Conservation (phyloP, 2,888 invertebrate species). For the Calliphora vomitoria region DNA sequence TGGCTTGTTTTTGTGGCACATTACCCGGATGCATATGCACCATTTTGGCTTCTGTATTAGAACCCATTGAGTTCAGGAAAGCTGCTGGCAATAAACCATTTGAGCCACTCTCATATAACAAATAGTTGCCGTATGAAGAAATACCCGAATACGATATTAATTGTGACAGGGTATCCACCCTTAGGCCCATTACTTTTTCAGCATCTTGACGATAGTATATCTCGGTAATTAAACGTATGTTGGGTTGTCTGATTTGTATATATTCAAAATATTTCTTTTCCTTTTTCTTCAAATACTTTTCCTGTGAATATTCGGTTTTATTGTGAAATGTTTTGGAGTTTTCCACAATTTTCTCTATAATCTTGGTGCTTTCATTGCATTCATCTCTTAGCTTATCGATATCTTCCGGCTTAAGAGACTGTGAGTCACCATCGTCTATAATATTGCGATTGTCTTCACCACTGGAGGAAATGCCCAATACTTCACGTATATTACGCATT, state of each 20-base stretch:
- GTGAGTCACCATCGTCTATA: constrained; percentile 89
- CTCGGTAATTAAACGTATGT: constrained; percentile 91
- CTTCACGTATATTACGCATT: constrained; percentile 87
- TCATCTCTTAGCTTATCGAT: constrained; percentile 92
- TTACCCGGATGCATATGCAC: constrained; percentile 93
- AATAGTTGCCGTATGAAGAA: constrained; percentile 90
- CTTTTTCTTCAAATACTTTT: constrained; percentile 97
- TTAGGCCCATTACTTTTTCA: constrained; percentile 89
- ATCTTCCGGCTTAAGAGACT: constrained; percentile 92
- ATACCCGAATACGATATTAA: constrained; percentile 93
- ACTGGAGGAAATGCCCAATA: constrained; percentile 88
- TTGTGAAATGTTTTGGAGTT: constrained; percentile 95
- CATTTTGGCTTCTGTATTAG: constrained; percentile 87
- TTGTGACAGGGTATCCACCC: constrained; percentile 95
- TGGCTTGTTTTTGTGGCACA: constrained; percentile 91
- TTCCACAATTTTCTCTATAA: constrained; percentile 93
- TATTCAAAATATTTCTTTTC: constrained; percentile 96
- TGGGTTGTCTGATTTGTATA: constrained; percentile 92
- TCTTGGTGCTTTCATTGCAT: constrained; percentile 91
- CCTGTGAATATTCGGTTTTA: constrained; percentile 96
- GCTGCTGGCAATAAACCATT: constrained; percentile 94
- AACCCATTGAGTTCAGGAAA: constrained; percentile 91
- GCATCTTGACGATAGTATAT: constrained; percentile 93
- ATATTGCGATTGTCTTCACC: constrained; percentile 94
- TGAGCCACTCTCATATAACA: constrained; percentile 95